These are phyloP conservation scores for Thripadectes ignobilis DNA, from an alignment of 2,797 vertebrate species.

Conservation along the genomic window DNA sequence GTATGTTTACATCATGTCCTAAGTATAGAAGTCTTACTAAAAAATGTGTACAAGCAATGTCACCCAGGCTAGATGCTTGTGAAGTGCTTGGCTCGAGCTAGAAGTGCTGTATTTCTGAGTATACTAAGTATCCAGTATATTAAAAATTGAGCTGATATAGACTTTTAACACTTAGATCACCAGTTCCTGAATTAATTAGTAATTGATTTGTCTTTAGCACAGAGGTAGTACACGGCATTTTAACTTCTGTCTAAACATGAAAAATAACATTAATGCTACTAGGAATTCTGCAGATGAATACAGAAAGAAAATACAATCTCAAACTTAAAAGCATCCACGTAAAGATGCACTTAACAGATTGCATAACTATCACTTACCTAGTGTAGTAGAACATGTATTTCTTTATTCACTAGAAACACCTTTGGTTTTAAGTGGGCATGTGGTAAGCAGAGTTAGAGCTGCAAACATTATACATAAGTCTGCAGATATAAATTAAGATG, in stretches of 20 bases:
- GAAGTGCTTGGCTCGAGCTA: not conserved
- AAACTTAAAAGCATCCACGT: not conserved
- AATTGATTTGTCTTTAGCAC: not conserved
- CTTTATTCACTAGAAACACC: not conserved
- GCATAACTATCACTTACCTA: not conserved
- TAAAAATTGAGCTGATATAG: not conserved
- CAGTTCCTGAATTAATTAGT: not conserved
- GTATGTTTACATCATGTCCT: not conserved
- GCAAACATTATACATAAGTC: not conserved
- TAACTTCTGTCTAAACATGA: not conserved
- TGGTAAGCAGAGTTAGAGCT: not conserved
- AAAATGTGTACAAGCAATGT: not conserved
- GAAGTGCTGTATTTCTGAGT: not conserved
- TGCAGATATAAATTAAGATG: not conserved
- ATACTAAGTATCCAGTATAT: not conserved
- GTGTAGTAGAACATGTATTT: not conserved
- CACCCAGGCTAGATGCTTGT: not conserved
- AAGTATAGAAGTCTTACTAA: not conserved
- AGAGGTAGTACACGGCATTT: not conserved
- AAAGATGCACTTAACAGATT: not conserved
- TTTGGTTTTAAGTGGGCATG: not conserved
- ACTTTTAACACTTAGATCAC: not conserved
- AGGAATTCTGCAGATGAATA: not conserved
- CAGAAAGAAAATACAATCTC: not conserved
- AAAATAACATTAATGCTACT: not conserved